Percentiles rank a stretch among this genome's conserved stretches.
phyloP scores from a whole-genome alignment of 2,888 invertebrate genomes.

The Folsomia manolachei region DNA sequence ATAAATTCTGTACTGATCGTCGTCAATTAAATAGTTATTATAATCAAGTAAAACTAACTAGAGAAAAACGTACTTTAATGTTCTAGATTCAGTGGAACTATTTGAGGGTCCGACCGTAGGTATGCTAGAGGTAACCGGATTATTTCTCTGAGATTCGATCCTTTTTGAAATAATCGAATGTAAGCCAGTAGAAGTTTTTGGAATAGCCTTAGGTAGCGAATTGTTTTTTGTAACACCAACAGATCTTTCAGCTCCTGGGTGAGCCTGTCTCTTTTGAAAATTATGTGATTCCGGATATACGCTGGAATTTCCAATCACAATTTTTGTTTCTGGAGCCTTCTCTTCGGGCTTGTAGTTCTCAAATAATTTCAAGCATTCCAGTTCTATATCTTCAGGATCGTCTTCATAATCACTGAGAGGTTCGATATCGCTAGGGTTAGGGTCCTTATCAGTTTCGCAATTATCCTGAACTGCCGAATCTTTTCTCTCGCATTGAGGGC shows the following conservation, averaged over 20 bases:
- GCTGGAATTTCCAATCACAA: neutral
- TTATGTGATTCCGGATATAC: neutral
- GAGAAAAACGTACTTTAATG: no score
- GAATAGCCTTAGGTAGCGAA: neutral
- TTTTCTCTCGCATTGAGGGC: no score
- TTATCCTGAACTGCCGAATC: neutral
- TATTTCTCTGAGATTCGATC: neutral
- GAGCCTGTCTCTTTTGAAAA: constrained; percentile 70
- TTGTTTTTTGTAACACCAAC: neutral
- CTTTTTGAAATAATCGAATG: neutral
- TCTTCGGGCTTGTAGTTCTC: constrained; percentile 67
- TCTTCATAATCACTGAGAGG: constrained; percentile 58
- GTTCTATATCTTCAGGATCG: constrained; percentile 63
- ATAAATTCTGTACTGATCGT: no score
- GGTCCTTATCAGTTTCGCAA: neutral
- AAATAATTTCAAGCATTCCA: constrained; percentile 82
- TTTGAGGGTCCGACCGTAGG: no score
- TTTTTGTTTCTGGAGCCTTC: constrained; percentile 7
- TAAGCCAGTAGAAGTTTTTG: neutral
- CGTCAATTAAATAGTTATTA: no score
- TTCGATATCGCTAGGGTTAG: neutral
- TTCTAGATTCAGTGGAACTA: no score
- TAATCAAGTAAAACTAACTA: no score
- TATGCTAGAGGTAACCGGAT: no score
- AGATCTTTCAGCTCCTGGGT: constrained; percentile 64